Conservation (phyloP, 2,797 vertebrate genomes). For the Heliangelus exortis region DNA sequence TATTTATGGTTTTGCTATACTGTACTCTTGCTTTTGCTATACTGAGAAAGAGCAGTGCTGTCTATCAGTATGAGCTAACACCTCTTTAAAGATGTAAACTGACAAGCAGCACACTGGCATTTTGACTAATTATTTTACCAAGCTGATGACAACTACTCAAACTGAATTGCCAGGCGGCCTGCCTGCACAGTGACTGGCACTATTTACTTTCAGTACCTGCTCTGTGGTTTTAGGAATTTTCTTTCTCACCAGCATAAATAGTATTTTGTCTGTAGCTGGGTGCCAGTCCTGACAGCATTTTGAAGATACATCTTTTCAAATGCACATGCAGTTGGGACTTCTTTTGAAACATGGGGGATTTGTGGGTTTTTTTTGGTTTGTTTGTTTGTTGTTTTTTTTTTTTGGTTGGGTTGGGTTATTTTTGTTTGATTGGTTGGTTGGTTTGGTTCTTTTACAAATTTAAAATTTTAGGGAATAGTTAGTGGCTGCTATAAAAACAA, state of each 20-base stretch:
- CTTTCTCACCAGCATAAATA: not conserved
- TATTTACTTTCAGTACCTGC: not conserved
- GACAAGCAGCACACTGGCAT: slow-evolving; percentile 39
- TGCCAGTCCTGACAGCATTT: not conserved
- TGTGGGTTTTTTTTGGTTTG: too few species aligned
- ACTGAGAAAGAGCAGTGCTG: slow-evolving; percentile 54
- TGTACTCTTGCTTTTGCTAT: not conserved
- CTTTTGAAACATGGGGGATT: accelerated
- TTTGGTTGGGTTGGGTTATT: too few species aligned
- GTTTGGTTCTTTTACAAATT: not conserved
- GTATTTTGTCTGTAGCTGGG: not conserved
- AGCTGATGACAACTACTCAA: slow-evolving; percentile 41
- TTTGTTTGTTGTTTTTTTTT: too few species aligned
- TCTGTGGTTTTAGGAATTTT: not conserved
- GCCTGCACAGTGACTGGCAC: not conserved
- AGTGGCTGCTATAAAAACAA: not conserved
- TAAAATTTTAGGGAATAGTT: not conserved
- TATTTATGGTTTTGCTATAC: slow-evolving; percentile 39
- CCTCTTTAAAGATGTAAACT: slow-evolving; percentile 54
- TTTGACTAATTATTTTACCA: slow-evolving; percentile 60
- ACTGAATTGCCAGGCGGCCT: not conserved
- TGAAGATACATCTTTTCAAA: not conserved
- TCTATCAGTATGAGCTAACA: slow-evolving; percentile 54
- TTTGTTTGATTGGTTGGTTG: too few species aligned
- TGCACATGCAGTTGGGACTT: not conserved